phyloP scores from a whole-genome alignment of 92 coral and sea anemone species.

The Porites lobata region DNA sequence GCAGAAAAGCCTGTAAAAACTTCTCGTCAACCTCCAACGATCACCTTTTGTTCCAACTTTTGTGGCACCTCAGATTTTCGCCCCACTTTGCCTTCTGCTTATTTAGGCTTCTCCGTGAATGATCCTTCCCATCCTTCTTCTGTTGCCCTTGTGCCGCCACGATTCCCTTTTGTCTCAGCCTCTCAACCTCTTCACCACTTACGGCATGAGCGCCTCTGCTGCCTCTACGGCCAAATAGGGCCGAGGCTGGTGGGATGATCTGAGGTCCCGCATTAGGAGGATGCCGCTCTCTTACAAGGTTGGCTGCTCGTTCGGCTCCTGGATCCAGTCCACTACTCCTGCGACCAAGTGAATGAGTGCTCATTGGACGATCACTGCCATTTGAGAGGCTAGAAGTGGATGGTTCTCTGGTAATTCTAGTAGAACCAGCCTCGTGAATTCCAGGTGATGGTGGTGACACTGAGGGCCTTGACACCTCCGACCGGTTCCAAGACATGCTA shows the following conservation, averaged over 20 bases:
- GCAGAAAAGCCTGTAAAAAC: not conserved
- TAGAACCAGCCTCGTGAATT: not conserved
- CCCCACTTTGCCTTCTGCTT: not conserved
- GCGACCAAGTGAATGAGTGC: not conserved
- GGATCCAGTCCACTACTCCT: not conserved
- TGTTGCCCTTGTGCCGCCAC: not conserved
- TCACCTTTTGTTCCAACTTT: not conserved
- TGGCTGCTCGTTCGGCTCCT: not conserved
- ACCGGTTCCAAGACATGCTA: not conserved
- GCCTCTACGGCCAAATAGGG: not conserved
- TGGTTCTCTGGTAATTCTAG: not conserved
- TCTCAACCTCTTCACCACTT: not conserved
- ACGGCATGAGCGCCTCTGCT: slow-evolving; percentile 11
- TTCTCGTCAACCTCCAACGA: not conserved
- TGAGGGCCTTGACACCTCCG: not conserved
- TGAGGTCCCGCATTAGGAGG: slow-evolving; percentile 9
- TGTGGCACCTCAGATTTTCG: not conserved
- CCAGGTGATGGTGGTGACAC: not conserved
- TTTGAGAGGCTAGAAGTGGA: not conserved
- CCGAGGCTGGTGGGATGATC: not conserved
- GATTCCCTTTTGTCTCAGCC: slow-evolving; percentile 13
- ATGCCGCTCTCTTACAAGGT: slow-evolving; percentile 10
- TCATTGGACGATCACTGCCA: not conserved
- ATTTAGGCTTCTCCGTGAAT: not conserved
- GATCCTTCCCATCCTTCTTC: not conserved